Evolutionary conservation across 2,888 invertebrate genomes (phyloP), one percentile per base, ranked within the genome.

Genomic region (Lasioglossum pauxillum): DNA sequence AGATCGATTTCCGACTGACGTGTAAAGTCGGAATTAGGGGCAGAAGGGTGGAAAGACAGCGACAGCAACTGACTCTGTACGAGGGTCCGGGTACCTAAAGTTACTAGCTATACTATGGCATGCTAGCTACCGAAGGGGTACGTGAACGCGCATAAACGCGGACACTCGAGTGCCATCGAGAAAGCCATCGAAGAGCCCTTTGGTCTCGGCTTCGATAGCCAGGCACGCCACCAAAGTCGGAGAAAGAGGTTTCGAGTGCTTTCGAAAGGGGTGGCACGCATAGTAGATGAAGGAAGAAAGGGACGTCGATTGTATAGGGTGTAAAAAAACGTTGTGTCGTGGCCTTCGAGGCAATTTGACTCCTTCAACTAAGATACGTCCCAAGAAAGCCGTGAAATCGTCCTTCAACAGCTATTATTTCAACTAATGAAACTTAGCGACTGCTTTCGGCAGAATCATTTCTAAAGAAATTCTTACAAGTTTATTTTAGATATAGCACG

Each of bases 191-290:
- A 76, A 85, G 73, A 74, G 75, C 84, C 41, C 84, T 78, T 67
- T 57, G 71, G 75, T 75, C 83, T 78, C 75, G 74, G 27, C 49
- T 49, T 73, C 83, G 67, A 80, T 85, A 71, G 74, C 57, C 80
- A 75, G 78, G 60, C 76, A 74, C 76, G 35, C 16, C 77, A 69
- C 69, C 27, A 77, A 85, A 69, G 77, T 53, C 82, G 78, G 16
- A 82, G 27, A 82, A 82, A 80, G 82, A 79, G 69, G 35, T 60
- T 69, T 83, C 85, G 74, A 83, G 85, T 53, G 60, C 60, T 71
- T 60, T 64, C 27, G 4, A 74, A 71, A 77, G 69, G 23, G 78
- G 27, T 41, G 2, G 67, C n/a, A 38, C 44, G 38, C 46, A 35
- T 67, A 67, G 31, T 67, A 67, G 35, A 60, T 60, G 60, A 60